phyloP scores from a whole-genome alignment of 2,113 vertebrate genomes.

The Mobula birostris region DNA sequence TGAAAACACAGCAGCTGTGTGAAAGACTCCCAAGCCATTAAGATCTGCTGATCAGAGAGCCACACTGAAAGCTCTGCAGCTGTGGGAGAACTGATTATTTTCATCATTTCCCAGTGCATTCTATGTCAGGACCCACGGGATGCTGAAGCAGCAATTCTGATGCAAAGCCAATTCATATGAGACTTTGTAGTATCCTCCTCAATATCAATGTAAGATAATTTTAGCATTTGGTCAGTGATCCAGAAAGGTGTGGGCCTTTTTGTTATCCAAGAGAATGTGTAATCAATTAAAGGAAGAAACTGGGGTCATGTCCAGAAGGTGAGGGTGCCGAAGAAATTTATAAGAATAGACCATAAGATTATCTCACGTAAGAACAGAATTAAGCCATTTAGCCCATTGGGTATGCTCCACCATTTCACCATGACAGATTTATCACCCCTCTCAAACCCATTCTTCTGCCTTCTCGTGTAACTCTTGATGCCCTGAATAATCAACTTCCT shows the following conservation, averaged over 20 bases:
- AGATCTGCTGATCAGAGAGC: background rate
- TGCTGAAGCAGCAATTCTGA: background rate
- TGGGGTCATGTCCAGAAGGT: too few relatives aligned
- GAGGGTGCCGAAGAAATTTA: too few relatives aligned
- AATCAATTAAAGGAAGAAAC: background rate
- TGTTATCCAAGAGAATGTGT: background rate
- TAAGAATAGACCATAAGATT: too few relatives aligned
- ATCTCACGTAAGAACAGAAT: too few relatives aligned
- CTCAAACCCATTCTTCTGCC: too few relatives aligned
- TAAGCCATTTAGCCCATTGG: too few relatives aligned
- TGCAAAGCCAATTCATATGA: background rate
- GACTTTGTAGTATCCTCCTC: background rate
- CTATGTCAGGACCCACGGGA: background rate
- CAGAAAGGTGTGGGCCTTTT: background rate
- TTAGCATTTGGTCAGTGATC: background rate
- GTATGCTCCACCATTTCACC: too few relatives aligned
- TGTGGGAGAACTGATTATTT: background rate
- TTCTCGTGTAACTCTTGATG: too few relatives aligned
- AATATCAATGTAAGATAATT: background rate
- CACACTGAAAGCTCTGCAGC: background rate
- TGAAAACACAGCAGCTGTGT: background rate
- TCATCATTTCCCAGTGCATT: background rate
- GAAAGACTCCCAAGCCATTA: background rate
- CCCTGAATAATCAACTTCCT: too few relatives aligned
- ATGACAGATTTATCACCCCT: too few relatives aligned